phyloP scores from a whole-genome alignment of 2,797 vertebrate genomes.

The Myotis planiceps region DNA sequence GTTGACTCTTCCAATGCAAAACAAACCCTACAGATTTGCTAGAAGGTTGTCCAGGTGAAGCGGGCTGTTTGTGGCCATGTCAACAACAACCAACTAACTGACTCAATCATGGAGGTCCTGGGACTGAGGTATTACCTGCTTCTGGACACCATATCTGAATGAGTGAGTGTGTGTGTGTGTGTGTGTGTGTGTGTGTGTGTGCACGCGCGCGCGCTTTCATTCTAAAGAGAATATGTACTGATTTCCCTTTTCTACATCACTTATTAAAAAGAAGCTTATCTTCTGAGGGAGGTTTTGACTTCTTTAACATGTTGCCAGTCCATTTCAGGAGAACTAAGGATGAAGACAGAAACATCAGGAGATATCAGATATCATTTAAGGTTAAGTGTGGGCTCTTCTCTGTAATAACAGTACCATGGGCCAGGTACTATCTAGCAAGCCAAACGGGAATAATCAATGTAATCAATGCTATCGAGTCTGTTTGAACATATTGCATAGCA shows the following conservation, averaged over 20 bases:
- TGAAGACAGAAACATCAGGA: not conserved
- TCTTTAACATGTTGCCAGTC: not conserved
- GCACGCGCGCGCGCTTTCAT: not conserved
- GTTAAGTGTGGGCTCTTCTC: not conserved
- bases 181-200: fast-evolving
- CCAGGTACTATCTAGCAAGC: not conserved
- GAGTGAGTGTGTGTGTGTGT: no score
- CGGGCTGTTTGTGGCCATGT: not conserved
- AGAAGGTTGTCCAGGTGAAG: not conserved
- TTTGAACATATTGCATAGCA: not conserved
- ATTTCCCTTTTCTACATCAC: not conserved
- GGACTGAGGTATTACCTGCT: not conserved
- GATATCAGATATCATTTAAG: not conserved
- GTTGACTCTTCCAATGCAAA: not conserved
- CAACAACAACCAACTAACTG: not conserved
- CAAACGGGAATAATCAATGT: not conserved
- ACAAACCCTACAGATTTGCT: not conserved
- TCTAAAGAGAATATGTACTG: not conserved
- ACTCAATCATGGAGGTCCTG: not conserved
- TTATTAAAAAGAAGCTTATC: not conserved
- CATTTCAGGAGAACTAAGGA: not conserved
- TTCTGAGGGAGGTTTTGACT: not conserved
- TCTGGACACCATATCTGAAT: not conserved
- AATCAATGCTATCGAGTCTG: not conserved
- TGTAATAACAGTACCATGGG: not conserved